Conservation (phyloP, 2,888 invertebrate species). For the Corbicula japonica region DNA sequence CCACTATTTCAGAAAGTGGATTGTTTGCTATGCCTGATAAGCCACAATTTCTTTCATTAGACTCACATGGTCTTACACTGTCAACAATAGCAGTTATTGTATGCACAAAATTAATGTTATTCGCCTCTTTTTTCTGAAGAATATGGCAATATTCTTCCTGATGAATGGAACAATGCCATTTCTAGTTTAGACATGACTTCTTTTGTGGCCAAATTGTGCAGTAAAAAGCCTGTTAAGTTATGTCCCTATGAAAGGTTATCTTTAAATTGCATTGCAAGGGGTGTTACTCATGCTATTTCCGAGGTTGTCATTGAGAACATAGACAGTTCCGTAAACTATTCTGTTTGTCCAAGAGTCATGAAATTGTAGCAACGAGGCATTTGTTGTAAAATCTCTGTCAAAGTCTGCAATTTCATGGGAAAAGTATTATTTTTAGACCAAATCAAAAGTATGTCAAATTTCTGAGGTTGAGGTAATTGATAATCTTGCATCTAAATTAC, state of each 20-base stretch:
- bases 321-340: too few species aligned
- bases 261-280: slow-evolving; percentile 2
- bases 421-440: too few species aligned
- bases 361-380: too few species aligned
- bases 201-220: slow-evolving; percentile 2
- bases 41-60: not conserved
- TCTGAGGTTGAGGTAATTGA: too few species aligned
- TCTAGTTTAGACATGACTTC: not conserved
- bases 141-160: too few species aligned
- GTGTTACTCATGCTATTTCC: not conserved
- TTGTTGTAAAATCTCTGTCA: too few species aligned
- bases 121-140: too few species aligned
- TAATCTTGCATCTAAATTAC: too few species aligned
- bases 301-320: not conserved
- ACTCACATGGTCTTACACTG: not conserved
- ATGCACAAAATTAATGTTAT: slow-evolving; percentile 3
- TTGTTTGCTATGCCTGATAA: not conserved
- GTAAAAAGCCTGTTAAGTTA: slow-evolving; percentile 7
- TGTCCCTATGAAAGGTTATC: not conserved
- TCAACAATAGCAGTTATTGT: not conserved
- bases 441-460: too few species aligned
- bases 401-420: too few species aligned
- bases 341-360: too few species aligned
- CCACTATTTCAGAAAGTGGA: slow-evolving; percentile 9
- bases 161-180: too few species aligned